Evolutionary conservation across 1,140 invertebrate species (phyloP), one percentile per base, ranked within the genome.

Genomic region (Zaprionus nigranus): DNA sequence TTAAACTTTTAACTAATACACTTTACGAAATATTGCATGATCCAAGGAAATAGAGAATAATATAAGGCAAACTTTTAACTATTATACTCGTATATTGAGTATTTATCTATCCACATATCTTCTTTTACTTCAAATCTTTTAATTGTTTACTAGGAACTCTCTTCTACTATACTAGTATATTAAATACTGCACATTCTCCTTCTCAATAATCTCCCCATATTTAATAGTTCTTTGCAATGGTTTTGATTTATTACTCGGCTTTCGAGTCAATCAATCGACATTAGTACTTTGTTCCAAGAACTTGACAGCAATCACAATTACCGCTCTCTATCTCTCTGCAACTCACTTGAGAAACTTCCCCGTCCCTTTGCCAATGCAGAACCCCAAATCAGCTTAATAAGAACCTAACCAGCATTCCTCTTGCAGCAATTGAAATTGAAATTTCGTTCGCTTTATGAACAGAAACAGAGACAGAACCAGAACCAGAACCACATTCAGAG

Each of bases 311-410:
- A 20, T 17, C 43, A 20, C 43, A 49, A 49, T 49, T 49, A 49
- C 43, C 67, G 17, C 24, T 69, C 24, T 69, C 24, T 58, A 30
- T 26, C 26, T 58, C 43, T 26, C 22, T 40, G 17, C 28, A 28
- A 15, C 17, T 58, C 34, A 66, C 20, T 66, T 40, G 54, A 59
- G 62, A 5, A 4, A 38, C 15, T 17, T 60, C 30, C 20, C 20
- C n/a, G 4, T 1, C 17, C 17, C 15, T 13, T 24, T 9, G 24
- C 6, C 2, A 11, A 34, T n/a, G 28, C 24, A 36, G 17, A 46
- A 34, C 13, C 54, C 54, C 30, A 58, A 80, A 83, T 83, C 68
- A 71, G 73, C 78, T 72, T 84, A 84, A 84, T 83, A 75, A 75
- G 64, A 63, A 70, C 63, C 56, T 34, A 40, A 15, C 54, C 69